A percentile compares a stretch with the other conserved stretches of the same genome.
Conservation (phyloP, 35 echinoderm and acorn worm genomes). For the Lytechinus variegatus region DNA sequence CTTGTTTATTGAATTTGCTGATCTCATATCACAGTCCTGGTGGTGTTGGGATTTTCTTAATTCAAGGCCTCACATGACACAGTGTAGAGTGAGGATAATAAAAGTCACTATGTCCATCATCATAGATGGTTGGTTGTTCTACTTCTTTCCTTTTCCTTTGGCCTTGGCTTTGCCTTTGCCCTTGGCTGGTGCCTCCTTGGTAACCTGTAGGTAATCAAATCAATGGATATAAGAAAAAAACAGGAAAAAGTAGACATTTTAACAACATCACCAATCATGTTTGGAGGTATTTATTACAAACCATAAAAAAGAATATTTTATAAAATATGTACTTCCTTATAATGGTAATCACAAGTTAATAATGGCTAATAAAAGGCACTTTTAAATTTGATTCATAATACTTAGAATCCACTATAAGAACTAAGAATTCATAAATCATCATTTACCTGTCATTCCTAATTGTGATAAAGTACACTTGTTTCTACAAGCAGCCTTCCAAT, state of each 20-base stretch:
- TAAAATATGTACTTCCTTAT: too few relatives aligned
- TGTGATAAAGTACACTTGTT: too few relatives aligned
- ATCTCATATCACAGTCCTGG: constrained; percentile 16
- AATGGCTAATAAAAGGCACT: too few relatives aligned
- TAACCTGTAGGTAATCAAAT: neutral
- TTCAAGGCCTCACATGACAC: constrained; percentile 39
- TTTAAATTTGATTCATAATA: too few relatives aligned
- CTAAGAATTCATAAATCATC: too few relatives aligned
- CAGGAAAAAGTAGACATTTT: neutral
- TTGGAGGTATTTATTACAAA: neutral
- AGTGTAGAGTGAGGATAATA: constrained; percentile 36
- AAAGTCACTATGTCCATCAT: constrained; percentile 7
- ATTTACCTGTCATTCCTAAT: too few relatives aligned
- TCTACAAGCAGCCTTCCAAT: too few relatives aligned
- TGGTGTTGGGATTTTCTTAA: neutral
- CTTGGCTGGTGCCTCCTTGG: constrained; percentile 27
- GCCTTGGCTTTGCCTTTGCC: constrained; percentile 37
- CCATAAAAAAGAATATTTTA: too few relatives aligned
- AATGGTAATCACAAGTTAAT: too few relatives aligned
- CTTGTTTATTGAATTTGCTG: constrained; percentile 29
- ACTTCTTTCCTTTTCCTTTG: constrained; percentile 46
- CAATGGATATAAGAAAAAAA: neutral
- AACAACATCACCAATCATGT: neutral
- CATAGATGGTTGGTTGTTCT: neutral
- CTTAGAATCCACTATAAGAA: too few relatives aligned